Evolutionary conservation across 1,140 invertebrate genomes (phyloP).

Genomic region (Hirudo medicinalis): DNA sequence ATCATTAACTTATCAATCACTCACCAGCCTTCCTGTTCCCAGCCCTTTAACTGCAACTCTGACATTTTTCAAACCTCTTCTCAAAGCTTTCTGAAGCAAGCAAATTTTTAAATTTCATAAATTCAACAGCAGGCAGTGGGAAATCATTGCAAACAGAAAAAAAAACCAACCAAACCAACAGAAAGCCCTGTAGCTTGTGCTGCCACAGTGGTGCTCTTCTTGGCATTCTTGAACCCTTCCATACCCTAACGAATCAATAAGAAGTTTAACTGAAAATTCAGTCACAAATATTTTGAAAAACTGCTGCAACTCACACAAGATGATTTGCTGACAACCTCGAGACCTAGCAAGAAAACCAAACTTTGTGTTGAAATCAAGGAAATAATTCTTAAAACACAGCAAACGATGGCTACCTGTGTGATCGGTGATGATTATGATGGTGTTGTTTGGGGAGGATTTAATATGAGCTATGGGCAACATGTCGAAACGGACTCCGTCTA

Average conservation of each 20-base stretch:
- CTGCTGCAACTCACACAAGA: background rate
- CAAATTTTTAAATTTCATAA: background rate
- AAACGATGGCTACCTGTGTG: slow-evolving; percentile 22
- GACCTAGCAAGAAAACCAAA: slow-evolving; percentile 1
- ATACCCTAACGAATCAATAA: slow-evolving; percentile 53
- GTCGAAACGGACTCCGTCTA: slow-evolving; percentile 62
- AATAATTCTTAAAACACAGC: background rate
- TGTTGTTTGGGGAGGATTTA: slow-evolving; percentile 69
- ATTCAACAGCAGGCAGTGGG: background rate
- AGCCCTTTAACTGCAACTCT: slow-evolving; percentile 63
- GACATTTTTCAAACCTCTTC: slow-evolving; percentile 57
- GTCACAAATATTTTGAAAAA: too few relatives aligned
- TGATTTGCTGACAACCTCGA: background rate
- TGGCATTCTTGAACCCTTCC: slow-evolving; percentile 83
- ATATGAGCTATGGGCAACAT: slow-evolving; percentile 69
- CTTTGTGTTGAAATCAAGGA: background rate
- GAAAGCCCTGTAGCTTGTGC: slow-evolving; percentile 76
- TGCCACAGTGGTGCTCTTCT: slow-evolving; percentile 84
- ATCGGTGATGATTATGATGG: slow-evolving; percentile 61
- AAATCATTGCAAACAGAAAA: too few relatives aligned
- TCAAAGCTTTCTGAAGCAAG: slow-evolving; percentile 54
- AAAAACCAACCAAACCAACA: slow-evolving; percentile 47
- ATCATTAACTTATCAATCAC: slow-evolving; percentile 28
- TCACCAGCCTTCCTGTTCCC: slow-evolving; percentile 71
- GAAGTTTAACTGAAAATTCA: background rate